Base-by-base conservation (phyloP, 2,797 vertebrate species). In the Synaphobranchus kaupii region DNA sequence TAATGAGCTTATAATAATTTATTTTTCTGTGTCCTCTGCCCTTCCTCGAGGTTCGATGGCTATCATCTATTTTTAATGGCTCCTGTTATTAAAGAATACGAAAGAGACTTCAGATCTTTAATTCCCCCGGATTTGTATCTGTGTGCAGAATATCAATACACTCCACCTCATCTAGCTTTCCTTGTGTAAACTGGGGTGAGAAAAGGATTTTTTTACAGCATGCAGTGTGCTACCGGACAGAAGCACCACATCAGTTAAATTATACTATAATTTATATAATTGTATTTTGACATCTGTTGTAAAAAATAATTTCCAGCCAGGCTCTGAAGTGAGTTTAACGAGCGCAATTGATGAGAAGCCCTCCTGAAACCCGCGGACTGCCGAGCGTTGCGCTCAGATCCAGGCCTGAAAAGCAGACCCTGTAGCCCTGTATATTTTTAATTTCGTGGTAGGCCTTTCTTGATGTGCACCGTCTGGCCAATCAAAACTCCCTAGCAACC, bases 1-100 rank as follows among this genome's bases (percentile, higher is more conserved):
- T 85, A 85, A 88, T 81, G 71, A 80, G 73, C 44, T 66, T 88
- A 50, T 54, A 31, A 54, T 60, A 28, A 84, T 88, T 82, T 15
- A 68, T 81, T 71, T 85, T 66, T 63, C 54, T 85, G 4, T 47
- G 4, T 84, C 71, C 10, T 44, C 13, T 34, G 47, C 22, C 39
- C 25, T 52, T 10, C 22, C 83, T 60, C 73, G 17, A 84, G 83
- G 82, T 25, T 78, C n/a, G 44, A 78, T 44, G 54, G 86, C 31
- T 71, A 87, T 39, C 31, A 39, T 86, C 83, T 54, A 71, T 78
- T 84, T 56, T 84, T 87, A 68, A 87, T 71, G 60, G 48, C 66
- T 48, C 12, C 66, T 82, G 56, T 83, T 87, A 83, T 47, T 82
- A 86, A 63, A 60, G 58, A 31, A 83, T 83, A 48, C 58, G 63